Conservation (phyloP, 2,888 invertebrate genomes). For the Nezara viridula region DNA sequence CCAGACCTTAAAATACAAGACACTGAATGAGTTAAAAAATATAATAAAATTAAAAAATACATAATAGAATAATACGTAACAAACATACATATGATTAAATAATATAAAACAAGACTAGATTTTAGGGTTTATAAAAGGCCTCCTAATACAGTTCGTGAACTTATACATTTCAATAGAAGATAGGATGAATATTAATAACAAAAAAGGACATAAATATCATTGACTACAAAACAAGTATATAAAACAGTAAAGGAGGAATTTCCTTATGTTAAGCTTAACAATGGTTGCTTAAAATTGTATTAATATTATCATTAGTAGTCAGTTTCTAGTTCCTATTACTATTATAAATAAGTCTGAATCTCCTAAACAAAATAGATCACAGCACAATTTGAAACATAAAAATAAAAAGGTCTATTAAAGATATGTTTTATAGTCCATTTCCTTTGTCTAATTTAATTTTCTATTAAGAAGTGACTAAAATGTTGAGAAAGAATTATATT, state of each 20-base stretch:
- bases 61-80: conserved; percentile 24
- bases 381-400: conserved; percentile 21
- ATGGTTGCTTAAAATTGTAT: background rate
- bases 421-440: conserved; percentile 9
- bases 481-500: background rate
- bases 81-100: conserved; percentile 26
- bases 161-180: background rate
- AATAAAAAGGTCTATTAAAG: conserved; percentile 8
- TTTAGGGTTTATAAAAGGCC: conserved; percentile 16
- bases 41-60: background rate
- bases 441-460: background rate
- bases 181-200: background rate
- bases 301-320: conserved; percentile 8
- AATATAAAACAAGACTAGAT: conserved; percentile 55
- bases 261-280: background rate
- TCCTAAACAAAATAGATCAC: conserved; percentile 20
- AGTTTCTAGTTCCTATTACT: background rate
- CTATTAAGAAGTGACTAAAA: conserved; percentile 18
- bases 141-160: background rate
- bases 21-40: conserved; percentile 22
- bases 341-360: conserved; percentile 27
- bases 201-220: background rate
- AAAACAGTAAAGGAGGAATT: background rate
- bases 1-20: background rate
- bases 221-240: too few relatives aligned